These are phyloP conservation scores for Cyclina sinensis DNA, from an alignment of 1,140 invertebrate genomes.

Conservation along the genomic window DNA sequence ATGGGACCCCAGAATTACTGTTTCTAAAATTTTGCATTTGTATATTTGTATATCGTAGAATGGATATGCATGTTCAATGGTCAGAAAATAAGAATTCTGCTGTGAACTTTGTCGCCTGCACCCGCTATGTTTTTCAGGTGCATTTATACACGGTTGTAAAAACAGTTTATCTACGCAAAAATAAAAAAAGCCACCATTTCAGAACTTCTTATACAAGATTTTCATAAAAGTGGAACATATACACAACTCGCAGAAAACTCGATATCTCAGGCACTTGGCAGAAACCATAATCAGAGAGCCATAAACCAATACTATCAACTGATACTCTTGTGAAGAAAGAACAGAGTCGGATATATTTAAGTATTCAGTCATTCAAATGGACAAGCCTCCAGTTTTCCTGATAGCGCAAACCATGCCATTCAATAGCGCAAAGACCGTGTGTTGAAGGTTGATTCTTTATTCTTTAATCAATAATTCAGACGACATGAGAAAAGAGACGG, in stretches of 20 bases:
- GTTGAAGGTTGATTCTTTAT: constrained; percentile 39
- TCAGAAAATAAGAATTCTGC: too few relatives aligned
- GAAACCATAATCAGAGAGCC: not conserved
- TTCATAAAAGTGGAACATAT: too few relatives aligned
- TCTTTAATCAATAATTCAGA: constrained; percentile 60
- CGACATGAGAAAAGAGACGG: constrained; percentile 33
- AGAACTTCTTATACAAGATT: too few relatives aligned
- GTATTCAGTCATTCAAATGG: constrained; percentile 15
- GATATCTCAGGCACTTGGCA: not conserved
- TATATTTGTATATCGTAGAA: too few relatives aligned
- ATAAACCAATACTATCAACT: constrained; percentile 20
- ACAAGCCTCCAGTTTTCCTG: constrained; percentile 9
- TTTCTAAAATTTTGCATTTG: too few relatives aligned
- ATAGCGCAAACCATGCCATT: constrained; percentile 6
- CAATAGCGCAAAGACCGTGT: not conserved
- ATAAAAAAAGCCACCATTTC: too few relatives aligned
- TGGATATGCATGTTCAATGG: too few relatives aligned
- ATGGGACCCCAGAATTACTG: too few relatives aligned
- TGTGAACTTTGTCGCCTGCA: too few relatives aligned
- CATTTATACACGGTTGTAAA: too few relatives aligned
- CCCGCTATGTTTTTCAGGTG: too few relatives aligned
- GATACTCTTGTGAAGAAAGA: not conserved
- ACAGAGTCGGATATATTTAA: not conserved
- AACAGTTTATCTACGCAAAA: too few relatives aligned
- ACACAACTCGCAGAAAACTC: not conserved